Evolutionary conservation across 2,113 vertebrate genomes (phyloP), one percentile per base, ranked within the genome.

Genomic region (Takifugu bimaculatus): DNA sequence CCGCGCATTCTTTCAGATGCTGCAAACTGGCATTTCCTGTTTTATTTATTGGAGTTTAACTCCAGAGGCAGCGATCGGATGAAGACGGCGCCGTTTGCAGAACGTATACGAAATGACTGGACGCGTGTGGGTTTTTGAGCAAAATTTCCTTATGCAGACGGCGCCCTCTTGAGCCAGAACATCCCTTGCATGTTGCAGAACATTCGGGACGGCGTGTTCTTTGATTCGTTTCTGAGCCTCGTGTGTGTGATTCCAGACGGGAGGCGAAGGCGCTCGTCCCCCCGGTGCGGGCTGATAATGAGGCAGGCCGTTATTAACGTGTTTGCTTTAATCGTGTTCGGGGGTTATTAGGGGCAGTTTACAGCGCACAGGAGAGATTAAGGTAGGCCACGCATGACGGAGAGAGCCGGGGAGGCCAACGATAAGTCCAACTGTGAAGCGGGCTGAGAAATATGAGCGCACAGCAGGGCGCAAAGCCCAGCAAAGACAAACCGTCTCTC

Each of bases 111-210:
- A 50, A 54, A 62, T 35, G 52, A 14, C 13, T 1, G 42, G 42
- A 43, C 13, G 42, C 6, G 42, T 35, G 45, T 49, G 47, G 61
- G 59, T 20, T 20, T 20, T 20, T 20, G 26, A 58, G 50, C 45
- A 27, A 39, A 13, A 47, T 49, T 80, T 73, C 78, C 62, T 50
- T 81, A 78, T 86, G 85, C 79, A 44, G 86, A 90, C 82, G 87
- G 88, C 88, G 72, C 88, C 88, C 84, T 85, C 88, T 90, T 85
- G 80, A 89, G 86, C 56, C 69, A 35, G 51, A 32, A 4, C 29
- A 6, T 32, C 29, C 29, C 7, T 32, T 32, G 4, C 4, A 5
- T 39, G 35, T 39, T 10, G 35, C 35, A 39, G 35, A 11, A 39
- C 9, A 10, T 11, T 39, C 7, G 35, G 35, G 35, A 39, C 3